Evolutionary conservation across 1,140 invertebrate species (phyloP).

Genomic region (Lordiphosa collinella): DNA sequence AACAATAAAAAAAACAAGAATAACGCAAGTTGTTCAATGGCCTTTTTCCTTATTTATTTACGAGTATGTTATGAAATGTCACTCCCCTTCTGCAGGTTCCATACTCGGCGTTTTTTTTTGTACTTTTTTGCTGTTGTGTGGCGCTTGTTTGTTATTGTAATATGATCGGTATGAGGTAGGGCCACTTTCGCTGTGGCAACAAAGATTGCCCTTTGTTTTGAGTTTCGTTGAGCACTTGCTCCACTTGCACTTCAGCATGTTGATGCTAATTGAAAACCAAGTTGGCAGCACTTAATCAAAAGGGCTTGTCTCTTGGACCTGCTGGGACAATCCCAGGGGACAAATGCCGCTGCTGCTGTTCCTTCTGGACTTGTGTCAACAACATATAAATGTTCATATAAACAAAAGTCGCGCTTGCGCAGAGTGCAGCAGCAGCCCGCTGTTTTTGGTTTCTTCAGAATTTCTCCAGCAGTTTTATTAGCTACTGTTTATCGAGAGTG

Average conservation of each 20-base stretch:
- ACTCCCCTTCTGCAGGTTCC: conserved; percentile 23
- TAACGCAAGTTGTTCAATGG: conserved; percentile 14
- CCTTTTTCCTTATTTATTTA: conserved; percentile 49
- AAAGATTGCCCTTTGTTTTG: conserved; percentile 48
- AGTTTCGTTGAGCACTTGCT: conserved; percentile 48
- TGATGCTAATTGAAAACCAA: conserved; percentile 65
- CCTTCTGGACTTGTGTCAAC: background rate
- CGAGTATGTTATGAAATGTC: conserved; percentile 59
- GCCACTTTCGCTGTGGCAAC: conserved; percentile 55
- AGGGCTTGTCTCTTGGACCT: conserved; percentile 49
- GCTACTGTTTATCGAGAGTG: conserved; percentile 48
- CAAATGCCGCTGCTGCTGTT: too few relatives aligned
- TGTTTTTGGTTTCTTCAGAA: conserved; percentile 14
- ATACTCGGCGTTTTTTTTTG: background rate
- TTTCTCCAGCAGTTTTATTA: conserved; percentile 65
- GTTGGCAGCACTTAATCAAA: conserved; percentile 71
- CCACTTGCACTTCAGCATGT: conserved; percentile 66
- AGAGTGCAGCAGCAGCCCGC: conserved; percentile 3
- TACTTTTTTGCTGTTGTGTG: conserved; percentile 22
- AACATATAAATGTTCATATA: too few relatives aligned
- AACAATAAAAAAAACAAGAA: too few relatives aligned
- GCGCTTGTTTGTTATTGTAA: conserved; percentile 63
- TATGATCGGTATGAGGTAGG: conserved; percentile 45
- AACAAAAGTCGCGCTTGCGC: too few relatives aligned
- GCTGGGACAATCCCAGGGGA: conserved; percentile 48